phyloP scores from a whole-genome alignment of 2,888 invertebrate genomes.

The Villa cingulata region DNA sequence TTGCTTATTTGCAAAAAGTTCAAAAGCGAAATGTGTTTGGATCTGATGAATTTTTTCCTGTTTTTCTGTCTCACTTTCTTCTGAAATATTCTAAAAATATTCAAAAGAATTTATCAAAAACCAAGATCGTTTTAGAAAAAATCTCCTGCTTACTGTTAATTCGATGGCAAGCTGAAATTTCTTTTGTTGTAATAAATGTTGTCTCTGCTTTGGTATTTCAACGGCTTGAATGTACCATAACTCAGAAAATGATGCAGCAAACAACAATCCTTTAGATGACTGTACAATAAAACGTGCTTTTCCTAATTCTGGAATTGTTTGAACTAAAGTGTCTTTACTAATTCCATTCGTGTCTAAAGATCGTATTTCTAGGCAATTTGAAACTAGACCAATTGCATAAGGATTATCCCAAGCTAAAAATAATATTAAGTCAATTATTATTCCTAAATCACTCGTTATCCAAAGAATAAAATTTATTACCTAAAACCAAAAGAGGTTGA shows the following conservation, averaged over 20 bases:
- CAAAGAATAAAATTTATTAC: conserved; percentile 19
- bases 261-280: conserved; percentile 65
- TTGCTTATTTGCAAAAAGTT: conserved; percentile 77
- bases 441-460: too few relatives aligned
- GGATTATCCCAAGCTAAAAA: conserved; percentile 75
- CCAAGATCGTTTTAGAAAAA: too few relatives aligned
- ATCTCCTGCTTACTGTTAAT: conserved; percentile 68
- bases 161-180: conserved; percentile 89
- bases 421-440: too few relatives aligned
- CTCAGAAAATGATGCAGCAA: conserved; percentile 74
- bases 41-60: conserved; percentile 72
- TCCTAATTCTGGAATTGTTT: conserved; percentile 60
- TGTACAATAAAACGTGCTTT: conserved; percentile 62
- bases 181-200: conserved; percentile 71
- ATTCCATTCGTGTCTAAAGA: conserved; percentile 67
- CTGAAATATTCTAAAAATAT: conserved; percentile 75
- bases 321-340: conserved; percentile 44
- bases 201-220: conserved; percentile 70
- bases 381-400: conserved; percentile 72
- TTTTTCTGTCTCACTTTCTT: conserved; percentile 68
- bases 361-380: conserved; percentile 72
- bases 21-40: conserved; percentile 78
- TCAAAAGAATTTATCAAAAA: too few relatives aligned
- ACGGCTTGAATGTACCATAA: conserved; percentile 78
- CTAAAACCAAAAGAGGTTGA: conserved; percentile 26